phyloP scores from a whole-genome alignment of 1,140 invertebrate genomes.

The Aplysia californica region DNA sequence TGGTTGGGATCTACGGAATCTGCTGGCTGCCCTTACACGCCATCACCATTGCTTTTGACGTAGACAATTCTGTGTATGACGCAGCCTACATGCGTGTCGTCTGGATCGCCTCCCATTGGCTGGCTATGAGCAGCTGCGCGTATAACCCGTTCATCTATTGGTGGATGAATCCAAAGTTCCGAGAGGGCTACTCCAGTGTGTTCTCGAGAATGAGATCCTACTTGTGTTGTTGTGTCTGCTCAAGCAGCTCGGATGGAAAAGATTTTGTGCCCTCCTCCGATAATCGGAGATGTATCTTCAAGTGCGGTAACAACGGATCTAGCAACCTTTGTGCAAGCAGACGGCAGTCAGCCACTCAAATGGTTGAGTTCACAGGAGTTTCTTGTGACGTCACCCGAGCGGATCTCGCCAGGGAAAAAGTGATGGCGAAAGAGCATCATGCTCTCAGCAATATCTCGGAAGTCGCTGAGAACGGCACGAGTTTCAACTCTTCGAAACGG shows the following conservation, averaged over 20 bases:
- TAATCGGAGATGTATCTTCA: background rate
- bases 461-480: conserved; percentile 17
- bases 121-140: conserved; percentile 90
- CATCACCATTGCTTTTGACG: conserved; percentile 65
- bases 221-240: conserved; percentile 12
- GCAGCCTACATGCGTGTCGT: conserved; percentile 65
- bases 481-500: background rate
- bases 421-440: background rate
- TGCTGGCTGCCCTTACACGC: conserved; percentile 89
- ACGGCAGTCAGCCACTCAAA: background rate
- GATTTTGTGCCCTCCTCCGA: background rate
- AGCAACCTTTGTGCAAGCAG: background rate
- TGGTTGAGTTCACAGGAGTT: conserved; percentile 7
- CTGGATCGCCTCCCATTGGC: conserved; percentile 73
- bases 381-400: background rate
- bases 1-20: conserved; percentile 84
- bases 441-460: conserved; percentile 20
- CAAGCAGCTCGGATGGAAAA: background rate
- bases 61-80: conserved; percentile 42
- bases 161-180: conserved; percentile 87
- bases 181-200: conserved; percentile 65
- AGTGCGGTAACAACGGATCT: background rate
- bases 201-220: conserved; percentile 20
- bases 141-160: conserved; percentile 94
- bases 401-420: background rate